Evolutionary conservation across 2,797 vertebrate genomes (phyloP).

Genomic region (Caiman crocodilus): DNA sequence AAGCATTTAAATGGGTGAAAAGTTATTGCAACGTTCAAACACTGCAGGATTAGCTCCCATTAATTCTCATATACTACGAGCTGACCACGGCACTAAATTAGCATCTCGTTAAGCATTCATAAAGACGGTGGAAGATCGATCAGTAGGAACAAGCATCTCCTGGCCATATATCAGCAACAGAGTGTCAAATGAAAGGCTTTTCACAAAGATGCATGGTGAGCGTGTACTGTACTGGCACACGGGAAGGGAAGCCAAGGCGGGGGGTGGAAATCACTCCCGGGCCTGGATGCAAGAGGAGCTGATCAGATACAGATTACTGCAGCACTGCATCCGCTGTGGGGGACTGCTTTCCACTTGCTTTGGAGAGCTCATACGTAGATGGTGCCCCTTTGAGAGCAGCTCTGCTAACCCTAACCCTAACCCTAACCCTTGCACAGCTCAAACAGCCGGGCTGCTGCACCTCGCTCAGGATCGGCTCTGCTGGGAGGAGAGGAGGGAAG

Average conservation of each 20-base stretch:
- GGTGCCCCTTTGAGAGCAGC: not conserved
- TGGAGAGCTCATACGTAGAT: not conserved
- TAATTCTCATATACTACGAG: conserved; percentile 16
- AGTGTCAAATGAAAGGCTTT: not conserved
- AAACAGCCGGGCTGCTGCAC: not conserved
- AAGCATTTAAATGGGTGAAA: accelerated
- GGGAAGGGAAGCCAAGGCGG: too few species aligned
- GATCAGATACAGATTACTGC: too few species aligned
- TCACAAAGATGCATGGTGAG: not conserved
- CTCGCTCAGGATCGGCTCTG: too few species aligned
- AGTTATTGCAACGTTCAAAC: not conserved
- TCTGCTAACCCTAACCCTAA: not conserved
- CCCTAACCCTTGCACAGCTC: not conserved
- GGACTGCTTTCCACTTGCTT: not conserved
- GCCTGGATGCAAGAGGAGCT: not conserved
- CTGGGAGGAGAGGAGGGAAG: not conserved
- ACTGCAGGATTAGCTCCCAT: conserved; percentile 5
- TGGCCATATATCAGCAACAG: not conserved
- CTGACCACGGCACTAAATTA: conserved; percentile 50
- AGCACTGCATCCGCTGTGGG: not conserved
- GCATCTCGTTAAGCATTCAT: conserved; percentile 28
- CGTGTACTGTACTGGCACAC: too few species aligned
- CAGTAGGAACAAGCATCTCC: not conserved
- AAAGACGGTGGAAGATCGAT: not conserved
- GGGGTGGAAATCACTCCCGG: too few species aligned